These are phyloP conservation scores for Parasteatoda tepidariorum DNA, from an alignment of 1,140 invertebrate genomes.

Conservation along the genomic window DNA sequence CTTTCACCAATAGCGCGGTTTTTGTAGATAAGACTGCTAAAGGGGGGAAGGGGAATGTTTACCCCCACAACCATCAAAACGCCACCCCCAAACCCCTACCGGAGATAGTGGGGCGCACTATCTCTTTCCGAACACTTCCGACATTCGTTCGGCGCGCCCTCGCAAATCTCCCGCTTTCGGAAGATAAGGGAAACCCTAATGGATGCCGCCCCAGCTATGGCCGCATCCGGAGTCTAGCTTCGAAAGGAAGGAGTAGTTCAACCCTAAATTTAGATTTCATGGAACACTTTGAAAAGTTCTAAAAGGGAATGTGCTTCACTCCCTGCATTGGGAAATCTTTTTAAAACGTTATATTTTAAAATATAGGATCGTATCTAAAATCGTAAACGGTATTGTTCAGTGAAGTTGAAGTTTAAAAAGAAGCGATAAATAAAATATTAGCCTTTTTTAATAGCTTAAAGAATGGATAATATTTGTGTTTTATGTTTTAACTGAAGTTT, in stretches of 20 bases:
- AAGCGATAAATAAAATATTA: too few species aligned
- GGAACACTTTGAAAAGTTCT: background rate
- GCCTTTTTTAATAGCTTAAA: too few species aligned
- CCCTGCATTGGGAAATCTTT: too few species aligned
- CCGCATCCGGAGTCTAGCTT: conserved; percentile 6
- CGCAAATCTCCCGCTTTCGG: conserved; percentile 22
- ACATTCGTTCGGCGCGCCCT: conserved; percentile 31
- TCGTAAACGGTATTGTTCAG: too few species aligned
- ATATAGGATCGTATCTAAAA: too few species aligned
- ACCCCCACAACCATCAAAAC: too few species aligned
- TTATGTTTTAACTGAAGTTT: too few species aligned
- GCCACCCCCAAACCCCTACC: background rate
- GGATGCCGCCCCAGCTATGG: conserved; percentile 6
- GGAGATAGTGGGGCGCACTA: conserved; percentile 31
- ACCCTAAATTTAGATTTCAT: conserved; percentile 10
- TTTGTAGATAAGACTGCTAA: conserved; percentile 32
- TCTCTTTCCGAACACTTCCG: conserved; percentile 46
- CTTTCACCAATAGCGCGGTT: conserved; percentile 39
- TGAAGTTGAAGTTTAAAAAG: too few species aligned
- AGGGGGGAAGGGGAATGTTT: background rate
- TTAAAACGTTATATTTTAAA: too few species aligned
- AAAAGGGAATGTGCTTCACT: too few species aligned
- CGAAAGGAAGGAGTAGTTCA: background rate
- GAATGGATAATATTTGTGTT: too few species aligned
- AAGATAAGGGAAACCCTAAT: conserved; percentile 31